Base-by-base conservation (phyloP, 2,797 vertebrate genomes). In the Lepilemur septentrionalis region DNA sequence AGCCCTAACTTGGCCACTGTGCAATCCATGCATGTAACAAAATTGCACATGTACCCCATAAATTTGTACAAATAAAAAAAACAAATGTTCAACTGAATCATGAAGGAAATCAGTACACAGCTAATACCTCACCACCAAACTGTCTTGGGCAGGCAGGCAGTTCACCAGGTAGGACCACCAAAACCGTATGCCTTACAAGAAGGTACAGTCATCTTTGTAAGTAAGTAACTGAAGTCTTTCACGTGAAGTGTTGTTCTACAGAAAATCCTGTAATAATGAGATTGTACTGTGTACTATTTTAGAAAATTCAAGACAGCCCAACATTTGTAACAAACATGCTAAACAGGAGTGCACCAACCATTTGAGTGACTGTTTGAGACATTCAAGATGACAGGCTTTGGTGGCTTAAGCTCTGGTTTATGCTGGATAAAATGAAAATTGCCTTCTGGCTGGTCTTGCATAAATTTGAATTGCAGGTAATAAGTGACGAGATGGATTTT, bases 401-500 rank as follows among this genome's bases (percentile, higher is more conserved):
- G 83, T 92, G 70, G 52, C 18, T 75, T 93, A 97, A 94, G 67
- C 87, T 97, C 72, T 80, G 75, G 69, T 93, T 97, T 95, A 96
- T 93, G 81, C 65, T 72, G 43, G 48, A 83, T 97, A 89, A 97
- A 97, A 95, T 90, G 48, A 96, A 97, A 97, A 97, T 95, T 97
- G 96, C 94, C 81, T 97, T 80, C 87, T 92, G 63, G 63, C 87
- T 80, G 73, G 41, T 92, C 87, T 95, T 95, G 87, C 52, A 92
- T 95, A 89, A 92, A 95, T 97, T 92, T 93, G 81, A 75, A 92
- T 95, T 75, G 14, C 92, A 96, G 96, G 92, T 97, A 97, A 93
- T 87, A 96, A 96, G 81, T 84, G 93, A 94, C 89, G 95, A 94
- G 84, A 96, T 93, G 81, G 92, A 97, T 97, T 97, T 97, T 95